These are phyloP conservation scores for Prostheceraeus crozeri DNA, from an alignment of 2,888 invertebrate species.

Conservation along the genomic window DNA sequence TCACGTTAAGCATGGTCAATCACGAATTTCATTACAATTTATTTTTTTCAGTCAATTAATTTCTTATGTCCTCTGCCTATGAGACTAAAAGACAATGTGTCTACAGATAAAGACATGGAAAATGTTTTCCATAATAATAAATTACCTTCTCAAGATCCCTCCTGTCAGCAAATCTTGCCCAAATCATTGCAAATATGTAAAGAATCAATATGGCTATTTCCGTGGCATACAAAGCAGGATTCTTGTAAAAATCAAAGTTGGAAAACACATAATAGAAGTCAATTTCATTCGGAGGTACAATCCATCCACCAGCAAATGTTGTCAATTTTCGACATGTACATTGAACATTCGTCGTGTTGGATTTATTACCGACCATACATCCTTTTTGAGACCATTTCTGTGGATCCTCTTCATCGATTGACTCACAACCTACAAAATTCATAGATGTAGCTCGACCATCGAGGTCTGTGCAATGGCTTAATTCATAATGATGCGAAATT, in stretches of 20 bases:
- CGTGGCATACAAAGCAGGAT: slow-evolving; percentile 58
- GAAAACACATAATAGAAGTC: slow-evolving; percentile 59
- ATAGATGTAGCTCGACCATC: no score
- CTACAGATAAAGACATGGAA: no score
- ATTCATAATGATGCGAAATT: no score
- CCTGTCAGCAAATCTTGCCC: slow-evolving; percentile 57
- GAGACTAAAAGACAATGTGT: no score
- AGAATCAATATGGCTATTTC: slow-evolving; percentile 53
- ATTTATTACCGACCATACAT: slow-evolving; percentile 48
- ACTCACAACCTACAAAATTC: no score
- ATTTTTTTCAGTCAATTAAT: no score
- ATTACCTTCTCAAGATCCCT: slow-evolving; percentile 55
- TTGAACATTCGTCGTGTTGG: slow-evolving; percentile 42
- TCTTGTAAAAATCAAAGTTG: slow-evolving; percentile 57
- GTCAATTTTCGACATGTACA: slow-evolving; percentile 57
- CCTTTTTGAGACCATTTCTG: slow-evolving; percentile 57
- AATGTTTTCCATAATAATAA: no score
- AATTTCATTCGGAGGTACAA: slow-evolving; percentile 58
- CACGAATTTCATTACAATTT: no score
- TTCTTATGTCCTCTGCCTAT: no score
- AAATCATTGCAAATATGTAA: slow-evolving; percentile 55
- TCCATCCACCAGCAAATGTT: slow-evolving; percentile 58
- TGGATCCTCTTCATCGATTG: background rate
- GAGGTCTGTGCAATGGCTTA: no score
- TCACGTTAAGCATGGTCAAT: no score